Conservation (phyloP, 2,888 invertebrate species). For the Volucella inanis region DNA sequence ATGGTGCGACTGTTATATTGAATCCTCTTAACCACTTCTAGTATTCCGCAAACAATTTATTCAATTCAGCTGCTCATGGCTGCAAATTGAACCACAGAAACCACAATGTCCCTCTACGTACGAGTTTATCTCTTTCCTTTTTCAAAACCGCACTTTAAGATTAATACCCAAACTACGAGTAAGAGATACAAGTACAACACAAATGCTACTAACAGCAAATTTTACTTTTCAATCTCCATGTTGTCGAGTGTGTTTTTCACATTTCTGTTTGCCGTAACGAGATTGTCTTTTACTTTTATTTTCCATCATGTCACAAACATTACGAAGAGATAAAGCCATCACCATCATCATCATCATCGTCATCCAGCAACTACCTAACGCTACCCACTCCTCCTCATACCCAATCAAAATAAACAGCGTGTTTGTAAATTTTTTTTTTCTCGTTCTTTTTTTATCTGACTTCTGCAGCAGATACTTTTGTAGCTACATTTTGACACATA, state of each 20-base stretch:
- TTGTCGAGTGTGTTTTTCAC: background rate
- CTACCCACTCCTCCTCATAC: background rate
- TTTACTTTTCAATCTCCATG: conserved; percentile 64
- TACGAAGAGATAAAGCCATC: conserved; percentile 57
- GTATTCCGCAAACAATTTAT: conserved; percentile 21
- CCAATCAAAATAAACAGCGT: background rate
- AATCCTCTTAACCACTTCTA: too few species aligned
- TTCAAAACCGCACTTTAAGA: conserved; percentile 34
- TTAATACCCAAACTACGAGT: conserved; percentile 36
- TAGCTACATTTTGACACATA: conserved; percentile 63
- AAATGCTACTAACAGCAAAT: conserved; percentile 44
- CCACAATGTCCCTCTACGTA: conserved; percentile 8
- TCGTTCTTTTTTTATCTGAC: conserved; percentile 27
- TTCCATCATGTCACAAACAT: conserved; percentile 60
- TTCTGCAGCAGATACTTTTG: conserved; percentile 40
- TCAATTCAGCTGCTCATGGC: conserved; percentile 41
- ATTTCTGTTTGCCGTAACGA: conserved; percentile 13
- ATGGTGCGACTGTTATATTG: too few species aligned
- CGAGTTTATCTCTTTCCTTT: too few species aligned
- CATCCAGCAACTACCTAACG: too few species aligned
- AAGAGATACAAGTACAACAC: conserved; percentile 27
- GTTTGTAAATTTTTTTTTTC: conserved; percentile 6
- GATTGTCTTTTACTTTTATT: conserved; percentile 64
- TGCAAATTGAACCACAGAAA: conserved; percentile 47
- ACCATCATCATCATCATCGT: too few species aligned